A percentile compares a stretch with the other conserved stretches of the same genome.
Evolutionary conservation across 2,888 invertebrate species (phyloP).

Genomic region (Bellardia bayeri): DNA sequence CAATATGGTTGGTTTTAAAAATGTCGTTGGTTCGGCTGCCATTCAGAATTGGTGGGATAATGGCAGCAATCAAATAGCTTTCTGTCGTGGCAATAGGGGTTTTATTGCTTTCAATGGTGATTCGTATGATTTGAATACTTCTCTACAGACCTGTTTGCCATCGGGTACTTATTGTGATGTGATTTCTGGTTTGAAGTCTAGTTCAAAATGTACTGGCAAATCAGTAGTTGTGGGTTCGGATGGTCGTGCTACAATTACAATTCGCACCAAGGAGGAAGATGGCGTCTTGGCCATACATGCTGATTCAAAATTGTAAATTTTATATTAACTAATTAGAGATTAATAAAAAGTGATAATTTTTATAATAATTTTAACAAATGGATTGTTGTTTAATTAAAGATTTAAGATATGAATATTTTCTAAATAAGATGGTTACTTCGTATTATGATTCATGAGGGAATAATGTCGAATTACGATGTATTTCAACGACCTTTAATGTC

Average conservation of each 20-base stretch:
- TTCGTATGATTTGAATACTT: conserved; percentile 86
- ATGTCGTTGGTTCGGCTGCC: conserved; percentile 86
- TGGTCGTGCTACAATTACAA: conserved; percentile 78
- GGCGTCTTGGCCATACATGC: conserved; percentile 90
- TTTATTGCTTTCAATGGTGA: conserved; percentile 92
- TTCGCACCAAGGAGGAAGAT: conserved; percentile 84
- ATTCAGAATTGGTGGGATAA: conserved; percentile 92
- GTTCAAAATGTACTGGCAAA: conserved; percentile 80
- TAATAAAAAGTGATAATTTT: not conserved
- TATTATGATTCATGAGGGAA: no score
- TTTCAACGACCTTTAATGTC: no score
- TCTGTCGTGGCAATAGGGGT: conserved; percentile 90
- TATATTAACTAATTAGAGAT: not conserved
- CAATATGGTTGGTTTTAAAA: conserved; percentile 91
- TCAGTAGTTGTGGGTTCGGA: conserved; percentile 78
- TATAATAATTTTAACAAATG: not conserved
- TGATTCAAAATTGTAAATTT: conserved; percentile 80
- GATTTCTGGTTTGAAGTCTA: conserved; percentile 88
- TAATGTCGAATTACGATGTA: no score
- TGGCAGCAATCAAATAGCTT: conserved; percentile 92
- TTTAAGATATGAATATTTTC: not conserved
- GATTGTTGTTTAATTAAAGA: not conserved
- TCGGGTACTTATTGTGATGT: conserved; percentile 94
- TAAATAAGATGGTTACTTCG: no score
- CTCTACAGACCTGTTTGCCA: conserved; percentile 88